Percentiles rank a stretch among this genome's conserved stretches.
These are phyloP conservation scores for Pandemis corylana DNA, from an alignment of 2,888 invertebrate genomes.

Conservation along the genomic window DNA sequence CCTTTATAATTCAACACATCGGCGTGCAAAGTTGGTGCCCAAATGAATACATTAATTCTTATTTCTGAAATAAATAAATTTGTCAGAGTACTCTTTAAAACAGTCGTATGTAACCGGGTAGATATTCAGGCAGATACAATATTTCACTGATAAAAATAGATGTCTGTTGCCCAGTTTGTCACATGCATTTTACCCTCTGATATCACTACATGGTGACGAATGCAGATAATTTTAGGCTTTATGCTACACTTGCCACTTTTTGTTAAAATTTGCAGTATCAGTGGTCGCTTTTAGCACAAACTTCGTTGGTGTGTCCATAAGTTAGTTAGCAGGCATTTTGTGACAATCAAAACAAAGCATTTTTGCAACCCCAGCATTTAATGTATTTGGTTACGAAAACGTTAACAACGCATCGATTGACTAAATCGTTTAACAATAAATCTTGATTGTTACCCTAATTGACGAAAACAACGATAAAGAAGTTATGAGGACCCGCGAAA, in stretches of 20 bases:
- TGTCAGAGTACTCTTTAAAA: background rate
- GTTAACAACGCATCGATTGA: background rate
- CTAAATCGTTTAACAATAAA: conserved; percentile 26
- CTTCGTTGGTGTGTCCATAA: background rate
- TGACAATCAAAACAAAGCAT: background rate
- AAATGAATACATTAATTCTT: conserved; percentile 31
- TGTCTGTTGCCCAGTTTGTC: background rate
- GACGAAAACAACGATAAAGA: conserved; percentile 45
- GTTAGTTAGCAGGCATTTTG: background rate
- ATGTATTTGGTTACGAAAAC: background rate
- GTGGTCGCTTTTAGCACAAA: background rate
- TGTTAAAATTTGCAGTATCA: background rate
- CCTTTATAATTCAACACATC: conserved; percentile 10
- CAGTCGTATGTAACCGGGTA: background rate
- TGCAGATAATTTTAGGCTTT: background rate
- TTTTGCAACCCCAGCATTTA: background rate
- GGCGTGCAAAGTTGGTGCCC: conserved; percentile 13
- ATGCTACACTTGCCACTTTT: background rate
- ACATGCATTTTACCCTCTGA: too few species aligned
- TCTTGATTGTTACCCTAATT: conserved; percentile 31
- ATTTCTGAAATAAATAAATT: conserved; percentile 4
- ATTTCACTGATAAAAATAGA: background rate
- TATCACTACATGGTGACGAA: too few species aligned
- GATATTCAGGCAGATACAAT: too few species aligned
- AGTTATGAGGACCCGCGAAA: conserved; percentile 65